Base-by-base conservation (phyloP, 2,113 vertebrate genomes). In the Etheostoma cragini region DNA sequence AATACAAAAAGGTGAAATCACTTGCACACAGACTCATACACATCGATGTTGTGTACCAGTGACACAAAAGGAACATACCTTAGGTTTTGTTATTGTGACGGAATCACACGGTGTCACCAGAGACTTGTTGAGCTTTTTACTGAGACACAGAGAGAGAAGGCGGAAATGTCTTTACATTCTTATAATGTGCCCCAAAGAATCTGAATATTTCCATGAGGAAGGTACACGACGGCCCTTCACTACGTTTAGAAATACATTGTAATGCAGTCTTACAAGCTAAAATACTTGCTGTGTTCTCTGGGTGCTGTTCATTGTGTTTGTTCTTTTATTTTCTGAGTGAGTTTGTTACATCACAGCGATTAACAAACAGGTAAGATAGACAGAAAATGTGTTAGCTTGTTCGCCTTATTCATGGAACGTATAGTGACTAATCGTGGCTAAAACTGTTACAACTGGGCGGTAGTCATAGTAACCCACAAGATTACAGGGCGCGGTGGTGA, bases 241-340 rank as follows among this genome's bases (percentile, higher is more conserved):
- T 38, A 30, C 69, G 35, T 62, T 52, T 47, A 47, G 42, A 61
- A n/a, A 58, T 72, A 10, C 22, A 50, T 24, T 65, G 79, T 76
- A 86, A 89, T 87, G 78, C 64, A 21, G 88, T 81, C 64, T 80
- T 78, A 87, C 88, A 74, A 80, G 87, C 49, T 42, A 47, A 62
- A 80, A 52, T n/a, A 33, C 30, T 35, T 5, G 1, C 8, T 3
- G 19, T 13, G 49, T 6, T 79, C 42, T 72, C 17, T 1, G 10
- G 0, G 1, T 49, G 42, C 38, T 26, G 21, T 58, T 71, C 26
- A n/a, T n/a, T n/a, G n/a, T n/a, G n/a, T n/a, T n/a, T 3, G 10
- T 71, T 65, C 60, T 45, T 21, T 46, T 24, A 56, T 4, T 4
- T 19, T 17, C 16, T 42, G n/a, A 54, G 11, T 50, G 45, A 30